Base-by-base conservation (phyloP, 2,113 vertebrate genomes). In the Phyllopteryx taeniolatus region DNA sequence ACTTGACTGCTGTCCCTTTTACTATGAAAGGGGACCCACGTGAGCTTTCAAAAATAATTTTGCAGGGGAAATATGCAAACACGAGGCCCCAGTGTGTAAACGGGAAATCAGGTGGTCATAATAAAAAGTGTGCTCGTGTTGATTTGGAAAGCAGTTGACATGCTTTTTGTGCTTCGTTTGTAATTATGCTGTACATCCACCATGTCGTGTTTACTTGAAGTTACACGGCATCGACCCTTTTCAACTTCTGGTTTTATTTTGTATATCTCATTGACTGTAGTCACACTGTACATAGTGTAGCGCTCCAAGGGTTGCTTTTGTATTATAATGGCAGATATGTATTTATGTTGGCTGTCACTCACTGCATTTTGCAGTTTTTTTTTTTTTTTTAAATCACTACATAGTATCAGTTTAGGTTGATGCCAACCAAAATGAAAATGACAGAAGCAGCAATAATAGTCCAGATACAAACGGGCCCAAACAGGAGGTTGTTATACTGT, bases 221-320 rank as follows among this genome's bases (percentile, higher is more conserved):
- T 65, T 66, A 74, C 76, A 63, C 63, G 9, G n/a, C 71, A 74
- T 62, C 57, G 19, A 79, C 64, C 72, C 70, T 68, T 20, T 68
- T 66, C 76, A 78, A 73, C 44, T 46, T 75, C 35, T 73, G 19
- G 31, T 74, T 66, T 63, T 43, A 56, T 31, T 62, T 67, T 43
- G 57, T 33, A 57, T 75, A 57, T 80, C 56, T 70, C 66, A 70
- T 77, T 59, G 73, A 74, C 12, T 31, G 51, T 78, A 54, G 4
- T 83, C 70, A 70, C 74, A 77, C 75, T 90, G 88, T 90, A 89
- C 81, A 88, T 90, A 89, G 68, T 73, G 79, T 86, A 84, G 81
- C 82, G 76, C 66, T 70, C 35, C 20, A 67, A 77, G 56, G 22
- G 70, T 79, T 51, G 57, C 19, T 74, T 86, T 83, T 74, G 73